Percentiles rank a stretch among this genome's conserved stretches.
These are phyloP conservation scores for Ooceraea biroi DNA, from an alignment of 1,140 invertebrate genomes.

Conservation along the genomic window DNA sequence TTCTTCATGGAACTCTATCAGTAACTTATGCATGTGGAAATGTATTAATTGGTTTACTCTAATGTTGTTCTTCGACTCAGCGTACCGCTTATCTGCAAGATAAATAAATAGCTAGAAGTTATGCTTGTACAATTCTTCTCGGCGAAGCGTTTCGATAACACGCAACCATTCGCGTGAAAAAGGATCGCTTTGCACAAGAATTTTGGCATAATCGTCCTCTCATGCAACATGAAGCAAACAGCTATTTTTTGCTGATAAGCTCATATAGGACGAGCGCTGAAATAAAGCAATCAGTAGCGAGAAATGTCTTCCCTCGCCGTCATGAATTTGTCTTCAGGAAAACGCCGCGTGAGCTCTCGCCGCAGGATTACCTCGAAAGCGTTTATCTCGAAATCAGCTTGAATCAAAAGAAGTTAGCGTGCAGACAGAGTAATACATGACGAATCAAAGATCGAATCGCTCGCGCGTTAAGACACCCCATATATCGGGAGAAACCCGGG, in stretches of 20 bases:
- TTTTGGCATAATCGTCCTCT: not conserved
- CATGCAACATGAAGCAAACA: not conserved
- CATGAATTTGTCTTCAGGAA: too few species aligned
- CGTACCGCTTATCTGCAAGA: not conserved
- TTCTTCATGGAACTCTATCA: too few species aligned
- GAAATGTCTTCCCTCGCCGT: too few species aligned
- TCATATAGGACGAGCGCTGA: not conserved
- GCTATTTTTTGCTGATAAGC: not conserved
- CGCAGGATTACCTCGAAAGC: too few species aligned
- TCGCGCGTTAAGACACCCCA: conserved; percentile 14
- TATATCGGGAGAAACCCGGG: conserved; percentile 25
- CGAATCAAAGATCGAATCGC: not conserved
- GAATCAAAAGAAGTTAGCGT: too few species aligned
- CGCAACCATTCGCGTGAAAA: not conserved
- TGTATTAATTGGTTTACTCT: not conserved
- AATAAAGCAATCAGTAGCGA: not conserved
- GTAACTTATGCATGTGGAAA: not conserved
- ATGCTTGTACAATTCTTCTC: not conserved
- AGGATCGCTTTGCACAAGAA: not conserved
- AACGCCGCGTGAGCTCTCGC: too few species aligned
- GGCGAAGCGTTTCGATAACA: not conserved
- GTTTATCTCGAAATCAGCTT: too few species aligned
- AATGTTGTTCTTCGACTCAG: not conserved
- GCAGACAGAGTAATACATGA: not conserved
- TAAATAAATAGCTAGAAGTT: not conserved